Percentiles rank a stretch among this genome's conserved stretches.
These are phyloP conservation scores for Hetaerina americana DNA, from an alignment of 1,140 invertebrate species.

Conservation along the genomic window DNA sequence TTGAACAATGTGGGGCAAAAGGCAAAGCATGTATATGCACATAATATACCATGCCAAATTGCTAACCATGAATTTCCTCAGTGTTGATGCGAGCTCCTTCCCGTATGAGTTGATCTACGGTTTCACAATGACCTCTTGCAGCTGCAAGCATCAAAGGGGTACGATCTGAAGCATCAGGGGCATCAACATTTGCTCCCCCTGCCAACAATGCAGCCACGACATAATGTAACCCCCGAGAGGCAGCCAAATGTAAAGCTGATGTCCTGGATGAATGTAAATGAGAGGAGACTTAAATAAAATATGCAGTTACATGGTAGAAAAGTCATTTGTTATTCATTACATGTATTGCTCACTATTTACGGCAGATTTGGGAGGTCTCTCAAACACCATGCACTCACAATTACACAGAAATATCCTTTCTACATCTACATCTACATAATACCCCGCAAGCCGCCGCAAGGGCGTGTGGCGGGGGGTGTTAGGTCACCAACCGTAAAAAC, in stretches of 20 bases:
- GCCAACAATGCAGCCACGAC: conserved; percentile 42
- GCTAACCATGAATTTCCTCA: conserved; percentile 37
- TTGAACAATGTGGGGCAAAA: too few relatives aligned
- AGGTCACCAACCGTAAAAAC: too few relatives aligned
- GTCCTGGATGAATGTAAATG: too few relatives aligned
- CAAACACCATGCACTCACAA: too few relatives aligned
- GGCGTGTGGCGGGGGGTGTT: too few relatives aligned
- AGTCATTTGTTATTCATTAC: background rate
- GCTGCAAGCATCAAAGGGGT: conserved; percentile 41
- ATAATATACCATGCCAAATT: too few relatives aligned
- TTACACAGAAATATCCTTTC: too few relatives aligned
- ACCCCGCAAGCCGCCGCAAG: too few relatives aligned
- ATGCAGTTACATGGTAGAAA: background rate
- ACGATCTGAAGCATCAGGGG: conserved; percentile 37
- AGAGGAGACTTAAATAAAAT: too few relatives aligned
- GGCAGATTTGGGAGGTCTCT: too few relatives aligned
- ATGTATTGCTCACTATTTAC: background rate
- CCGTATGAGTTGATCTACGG: conserved; percentile 33
- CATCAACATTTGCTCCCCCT: conserved; percentile 39
- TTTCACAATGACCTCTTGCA: conserved; percentile 28
- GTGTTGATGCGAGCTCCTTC: conserved; percentile 41
- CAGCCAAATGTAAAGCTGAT: conserved; percentile 34
- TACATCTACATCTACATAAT: too few relatives aligned
- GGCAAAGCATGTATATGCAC: too few relatives aligned
- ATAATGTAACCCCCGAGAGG: conserved; percentile 34